These are phyloP conservation scores for Oplegnathus fasciatus DNA, from an alignment of 2,113 vertebrate species.

Conservation along the genomic window DNA sequence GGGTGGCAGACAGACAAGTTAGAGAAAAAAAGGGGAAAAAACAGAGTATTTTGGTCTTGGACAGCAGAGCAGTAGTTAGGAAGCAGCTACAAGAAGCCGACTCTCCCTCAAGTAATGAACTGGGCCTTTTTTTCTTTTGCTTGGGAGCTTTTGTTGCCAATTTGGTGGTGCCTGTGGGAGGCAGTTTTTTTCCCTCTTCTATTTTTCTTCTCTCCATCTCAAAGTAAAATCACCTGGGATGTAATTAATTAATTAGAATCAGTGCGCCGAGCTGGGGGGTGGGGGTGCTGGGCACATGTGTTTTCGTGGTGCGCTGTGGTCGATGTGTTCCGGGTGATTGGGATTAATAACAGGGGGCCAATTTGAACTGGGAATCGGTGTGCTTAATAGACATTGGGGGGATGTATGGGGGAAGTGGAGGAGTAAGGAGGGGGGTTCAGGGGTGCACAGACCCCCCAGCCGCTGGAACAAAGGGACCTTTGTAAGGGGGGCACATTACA, in stretches of 20 bases:
- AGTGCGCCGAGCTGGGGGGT: constrained; percentile 59
- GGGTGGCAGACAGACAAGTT: constrained; percentile 64
- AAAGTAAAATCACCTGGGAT: constrained; percentile 86
- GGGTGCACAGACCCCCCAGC: constrained; percentile 73
- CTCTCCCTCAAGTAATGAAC: constrained; percentile 73
- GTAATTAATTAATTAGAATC: constrained; percentile 87
- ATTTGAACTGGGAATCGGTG: constrained; percentile 83
- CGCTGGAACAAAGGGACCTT: constrained; percentile 80
- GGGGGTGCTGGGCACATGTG: constrained; percentile 74
- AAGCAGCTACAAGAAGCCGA: constrained; percentile 69
- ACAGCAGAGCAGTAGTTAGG: constrained; percentile 70
- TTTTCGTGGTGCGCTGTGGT: constrained; percentile 80
- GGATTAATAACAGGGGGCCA: constrained; percentile 85
- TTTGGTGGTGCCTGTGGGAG: constrained; percentile 79
- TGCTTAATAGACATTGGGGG: constrained; percentile 74
- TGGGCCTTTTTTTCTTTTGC: constrained; percentile 48
- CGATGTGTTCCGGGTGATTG: constrained; percentile 85
- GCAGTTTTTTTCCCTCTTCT: constrained; percentile 62
- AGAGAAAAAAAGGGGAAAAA: constrained; percentile 16
- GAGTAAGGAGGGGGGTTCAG: constrained; percentile 17
- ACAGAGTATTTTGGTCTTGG: constrained; percentile 69
- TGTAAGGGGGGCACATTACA: constrained; percentile 70
- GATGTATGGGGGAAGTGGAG: constrained; percentile 18
- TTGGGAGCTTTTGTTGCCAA: constrained; percentile 76
- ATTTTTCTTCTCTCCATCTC: constrained; percentile 77